These are phyloP conservation scores for Meloidogyne floridensis DNA, from an alignment of 1,140 invertebrate genomes.

Conservation along the genomic window DNA sequence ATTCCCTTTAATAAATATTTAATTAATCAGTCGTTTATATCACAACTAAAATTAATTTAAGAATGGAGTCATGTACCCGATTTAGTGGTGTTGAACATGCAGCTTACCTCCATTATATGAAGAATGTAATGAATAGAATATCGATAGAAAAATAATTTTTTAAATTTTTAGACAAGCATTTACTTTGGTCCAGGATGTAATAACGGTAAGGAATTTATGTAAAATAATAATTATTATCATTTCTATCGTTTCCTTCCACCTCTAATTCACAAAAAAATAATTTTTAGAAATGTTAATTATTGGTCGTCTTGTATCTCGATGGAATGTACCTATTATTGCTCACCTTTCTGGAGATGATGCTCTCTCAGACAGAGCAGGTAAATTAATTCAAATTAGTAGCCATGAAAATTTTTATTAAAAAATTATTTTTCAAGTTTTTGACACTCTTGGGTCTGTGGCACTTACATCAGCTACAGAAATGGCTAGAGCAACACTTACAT, in stretches of 20 bases:
- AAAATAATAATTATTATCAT: too few species aligned
- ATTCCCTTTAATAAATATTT: background rate
- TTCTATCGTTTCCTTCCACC: too few species aligned
- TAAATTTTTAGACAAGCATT: slow-evolving; percentile 44
- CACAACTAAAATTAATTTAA: slow-evolving; percentile 21
- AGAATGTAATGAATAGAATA: slow-evolving; percentile 41
- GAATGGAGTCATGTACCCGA: slow-evolving; percentile 65
- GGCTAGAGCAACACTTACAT: slow-evolving; percentile 63
- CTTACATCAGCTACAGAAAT: slow-evolving; percentile 65
- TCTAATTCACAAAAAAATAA: too few species aligned
- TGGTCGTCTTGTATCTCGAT: slow-evolving; percentile 61
- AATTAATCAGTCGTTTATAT: too few species aligned
- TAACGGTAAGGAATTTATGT: slow-evolving; percentile 50
- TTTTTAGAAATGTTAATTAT: slow-evolving; percentile 63
- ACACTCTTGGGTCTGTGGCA: slow-evolving; percentile 63
- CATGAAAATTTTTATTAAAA: background rate
- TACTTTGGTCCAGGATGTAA: slow-evolving; percentile 66
- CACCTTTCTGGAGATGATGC: slow-evolving; percentile 65
- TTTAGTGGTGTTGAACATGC: slow-evolving; percentile 65
- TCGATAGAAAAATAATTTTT: background rate
- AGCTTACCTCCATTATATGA: slow-evolving; percentile 62
- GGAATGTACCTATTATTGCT: slow-evolving; percentile 65
- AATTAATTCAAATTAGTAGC: background rate
- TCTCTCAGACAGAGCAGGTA: slow-evolving; percentile 53
- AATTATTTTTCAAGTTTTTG: slow-evolving; percentile 48